These are phyloP conservation scores for Atractosteus spatula DNA, from an alignment of 2,113 vertebrate genomes.

Conservation along the genomic window DNA sequence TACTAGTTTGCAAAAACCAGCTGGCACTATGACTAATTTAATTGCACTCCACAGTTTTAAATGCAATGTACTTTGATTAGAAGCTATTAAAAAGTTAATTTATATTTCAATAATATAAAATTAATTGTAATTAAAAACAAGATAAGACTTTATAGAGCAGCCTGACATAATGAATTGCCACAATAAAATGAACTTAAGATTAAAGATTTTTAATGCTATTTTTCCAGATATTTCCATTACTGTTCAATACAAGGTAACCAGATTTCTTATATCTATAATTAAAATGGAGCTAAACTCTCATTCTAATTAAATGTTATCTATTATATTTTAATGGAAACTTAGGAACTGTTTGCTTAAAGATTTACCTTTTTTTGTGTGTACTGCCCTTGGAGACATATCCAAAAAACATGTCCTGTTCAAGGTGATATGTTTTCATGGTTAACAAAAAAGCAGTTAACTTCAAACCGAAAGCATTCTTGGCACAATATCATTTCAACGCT, in stretches of 20 bases:
- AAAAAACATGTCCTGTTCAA: too few species aligned
- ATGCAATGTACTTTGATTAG: neutral
- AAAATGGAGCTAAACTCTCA: slow-evolving; percentile 27
- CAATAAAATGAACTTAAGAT: slow-evolving; percentile 25
- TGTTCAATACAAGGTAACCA: slow-evolving; percentile 8
- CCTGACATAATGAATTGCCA: neutral
- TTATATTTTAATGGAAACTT: slow-evolving; percentile 28
- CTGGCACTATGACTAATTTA: too few species aligned
- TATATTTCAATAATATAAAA: neutral
- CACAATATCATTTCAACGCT: too few species aligned
- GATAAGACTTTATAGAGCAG: neutral
- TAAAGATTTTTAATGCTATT: neutral
- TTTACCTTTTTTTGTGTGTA: neutral
- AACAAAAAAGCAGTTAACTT: neutral
- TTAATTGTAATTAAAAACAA: slow-evolving; percentile 19
- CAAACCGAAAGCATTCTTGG: too few species aligned
- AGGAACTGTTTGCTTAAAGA: neutral
- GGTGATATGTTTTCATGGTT: neutral
- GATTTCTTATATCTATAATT: slow-evolving; percentile 33
- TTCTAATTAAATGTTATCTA: slow-evolving; percentile 39
- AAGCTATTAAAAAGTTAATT: neutral
- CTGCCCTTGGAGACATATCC: neutral
- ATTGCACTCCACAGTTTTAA: too few species aligned
- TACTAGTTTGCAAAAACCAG: too few species aligned
- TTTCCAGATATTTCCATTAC: slow-evolving; percentile 16